Evolutionary conservation across 2,113 vertebrate genomes (phyloP).

Genomic region (Sminthopsis crassicaudata): DNA sequence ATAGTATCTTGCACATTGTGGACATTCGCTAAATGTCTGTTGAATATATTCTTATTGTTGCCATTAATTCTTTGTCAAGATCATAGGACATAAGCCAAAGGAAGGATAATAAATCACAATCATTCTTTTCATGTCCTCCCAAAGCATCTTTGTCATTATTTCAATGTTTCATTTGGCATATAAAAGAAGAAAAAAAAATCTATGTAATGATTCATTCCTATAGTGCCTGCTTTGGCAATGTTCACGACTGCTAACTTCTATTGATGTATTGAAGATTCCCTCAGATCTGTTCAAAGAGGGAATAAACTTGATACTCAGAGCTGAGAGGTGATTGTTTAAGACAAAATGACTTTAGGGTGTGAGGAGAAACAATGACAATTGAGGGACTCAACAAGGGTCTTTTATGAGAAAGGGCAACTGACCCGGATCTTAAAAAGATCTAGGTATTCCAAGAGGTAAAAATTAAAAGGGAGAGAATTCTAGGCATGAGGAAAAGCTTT

Average conservation of each 20-base stretch:
- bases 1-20: background rate
- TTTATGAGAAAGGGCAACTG: background rate
- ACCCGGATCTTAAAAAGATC: background rate
- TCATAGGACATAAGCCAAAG: conserved; percentile 37
- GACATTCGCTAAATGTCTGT: background rate
- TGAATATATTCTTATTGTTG: conserved; percentile 13
- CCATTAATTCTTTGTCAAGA: conserved; percentile 45
- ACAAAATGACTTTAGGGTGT: conserved; percentile 11
- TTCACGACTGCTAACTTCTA: conserved; percentile 46
- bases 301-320: conserved; percentile 67
- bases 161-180: conserved; percentile 64
- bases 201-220: conserved; percentile 72
- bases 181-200: conserved; percentile 64
- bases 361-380: background rate
- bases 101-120: conserved; percentile 57
- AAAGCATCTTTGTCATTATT: conserved; percentile 51
- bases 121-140: conserved; percentile 33
- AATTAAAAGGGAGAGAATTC: background rate
- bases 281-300: conserved; percentile 72
- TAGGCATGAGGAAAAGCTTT: background rate
- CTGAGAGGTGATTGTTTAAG: conserved; percentile 42
- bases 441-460: background rate
- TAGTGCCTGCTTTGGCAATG: conserved; percentile 62
- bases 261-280: conserved; percentile 73
- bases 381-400: background rate